These are phyloP conservation scores for Nyctereutes procyonoides DNA, from an alignment of 2,113 vertebrate species.

Conservation along the genomic window DNA sequence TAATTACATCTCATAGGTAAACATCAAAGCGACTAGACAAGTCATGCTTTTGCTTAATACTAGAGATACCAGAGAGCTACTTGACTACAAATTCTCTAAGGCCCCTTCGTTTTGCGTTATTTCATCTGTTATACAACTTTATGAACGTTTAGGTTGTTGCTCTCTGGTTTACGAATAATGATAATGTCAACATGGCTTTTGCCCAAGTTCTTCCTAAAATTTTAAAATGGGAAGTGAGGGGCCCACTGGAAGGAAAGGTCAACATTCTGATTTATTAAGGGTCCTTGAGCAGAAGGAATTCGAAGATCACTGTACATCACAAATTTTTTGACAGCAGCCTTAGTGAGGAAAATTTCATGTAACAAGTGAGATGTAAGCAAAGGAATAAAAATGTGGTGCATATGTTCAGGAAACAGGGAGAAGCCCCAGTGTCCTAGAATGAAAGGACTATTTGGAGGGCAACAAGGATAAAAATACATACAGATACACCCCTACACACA, in stretches of 20 bases:
- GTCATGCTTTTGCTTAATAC: conserved; percentile 64
- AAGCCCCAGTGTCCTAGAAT: neutral
- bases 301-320: neutral
- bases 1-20: conserved; percentile 80
- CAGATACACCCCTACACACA: neutral
- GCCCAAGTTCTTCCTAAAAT: neutral
- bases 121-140: conserved; percentile 54
- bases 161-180: conserved; percentile 59
- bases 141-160: conserved; percentile 36
- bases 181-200: neutral
- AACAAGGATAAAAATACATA: neutral
- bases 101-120: conserved; percentile 47
- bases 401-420: neutral
- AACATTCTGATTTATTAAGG: neutral
- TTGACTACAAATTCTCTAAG: conserved; percentile 53
- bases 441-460: neutral
- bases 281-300: neutral
- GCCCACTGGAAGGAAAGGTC: neutral
- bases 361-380: neutral
- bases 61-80: conserved; percentile 64
- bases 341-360: neutral
- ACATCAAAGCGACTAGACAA: conserved; percentile 73
- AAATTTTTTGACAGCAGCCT: neutral
- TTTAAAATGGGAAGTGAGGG: neutral
- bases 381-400: neutral